Percentiles rank a stretch among this genome's conserved stretches.
phyloP scores from a whole-genome alignment of 2,797 vertebrate species.

The Sebastes minor region DNA sequence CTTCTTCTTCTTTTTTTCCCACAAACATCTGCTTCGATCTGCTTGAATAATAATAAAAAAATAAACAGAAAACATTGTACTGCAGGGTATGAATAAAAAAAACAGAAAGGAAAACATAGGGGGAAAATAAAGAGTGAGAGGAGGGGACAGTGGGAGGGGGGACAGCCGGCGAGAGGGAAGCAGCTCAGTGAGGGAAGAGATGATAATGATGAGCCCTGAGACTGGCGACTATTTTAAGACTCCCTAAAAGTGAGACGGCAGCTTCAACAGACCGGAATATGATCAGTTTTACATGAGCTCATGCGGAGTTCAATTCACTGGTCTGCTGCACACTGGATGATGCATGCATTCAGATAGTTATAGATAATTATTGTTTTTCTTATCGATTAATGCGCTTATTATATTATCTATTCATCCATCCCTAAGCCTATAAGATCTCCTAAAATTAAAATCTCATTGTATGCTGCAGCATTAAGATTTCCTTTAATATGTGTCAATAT shows the following conservation, averaged over 20 bases:
- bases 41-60: slow-evolving; percentile 39
- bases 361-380: neutral
- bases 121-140: neutral
- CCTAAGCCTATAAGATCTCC: neutral
- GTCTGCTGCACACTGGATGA: slow-evolving; percentile 8
- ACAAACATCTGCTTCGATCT: slow-evolving; percentile 57
- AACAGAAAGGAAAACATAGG: slow-evolving; percentile 13
- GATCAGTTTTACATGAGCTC: slow-evolving; percentile 34
- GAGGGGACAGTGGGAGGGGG: neutral
- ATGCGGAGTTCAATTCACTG: neutral
- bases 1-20: neutral
- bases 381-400: neutral
- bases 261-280: slow-evolving; percentile 36
- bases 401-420: neutral
- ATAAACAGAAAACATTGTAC: slow-evolving; percentile 21
- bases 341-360: neutral
- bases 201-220: slow-evolving; percentile 65
- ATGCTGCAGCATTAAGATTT: neutral
- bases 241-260: slow-evolving; percentile 55
- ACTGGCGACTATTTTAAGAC: slow-evolving; percentile 63
- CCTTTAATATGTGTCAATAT: neutral
- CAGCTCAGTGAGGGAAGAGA: slow-evolving; percentile 38
- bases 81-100: slow-evolving; percentile 40
- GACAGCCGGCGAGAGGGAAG: slow-evolving; percentile 11
- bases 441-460: no score